Conservation (phyloP, 2,888 invertebrate genomes). For the Timandra comae region DNA sequence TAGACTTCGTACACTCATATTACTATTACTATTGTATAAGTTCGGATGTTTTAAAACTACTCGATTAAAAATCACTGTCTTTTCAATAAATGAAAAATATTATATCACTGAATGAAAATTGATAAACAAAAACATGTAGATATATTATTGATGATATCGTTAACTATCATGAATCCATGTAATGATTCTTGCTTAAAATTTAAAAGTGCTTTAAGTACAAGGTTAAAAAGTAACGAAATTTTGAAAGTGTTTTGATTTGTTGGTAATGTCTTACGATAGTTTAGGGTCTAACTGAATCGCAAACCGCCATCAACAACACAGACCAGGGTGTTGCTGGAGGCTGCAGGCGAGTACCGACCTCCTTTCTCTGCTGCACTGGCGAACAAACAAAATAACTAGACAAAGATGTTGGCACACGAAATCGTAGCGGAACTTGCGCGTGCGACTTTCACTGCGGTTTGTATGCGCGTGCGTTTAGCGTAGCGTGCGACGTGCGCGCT, state of each 20-base stretch:
- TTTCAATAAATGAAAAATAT: too few relatives aligned
- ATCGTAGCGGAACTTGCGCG: slow-evolving; percentile 62
- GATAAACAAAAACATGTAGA: too few relatives aligned
- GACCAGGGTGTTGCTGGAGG: slow-evolving; percentile 56
- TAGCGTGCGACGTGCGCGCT: slow-evolving; percentile 62
- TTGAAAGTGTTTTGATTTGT: slow-evolving; percentile 7
- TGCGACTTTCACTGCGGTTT: slow-evolving; percentile 67
- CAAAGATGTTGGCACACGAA: slow-evolving; percentile 66
- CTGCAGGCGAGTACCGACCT: slow-evolving; percentile 62
- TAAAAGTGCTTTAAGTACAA: not conserved
- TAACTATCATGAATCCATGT: too few relatives aligned
- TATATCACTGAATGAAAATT: too few relatives aligned
- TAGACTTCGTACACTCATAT: slow-evolving; percentile 37
- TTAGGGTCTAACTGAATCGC: slow-evolving; percentile 34
- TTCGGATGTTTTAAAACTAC: too few relatives aligned
- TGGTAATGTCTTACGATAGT: slow-evolving; percentile 53
- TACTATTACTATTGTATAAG: too few relatives aligned
- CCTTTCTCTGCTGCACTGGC: slow-evolving; percentile 73
- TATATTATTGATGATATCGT: too few relatives aligned
- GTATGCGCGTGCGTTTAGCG: slow-evolving; percentile 44
- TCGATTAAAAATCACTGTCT: too few relatives aligned
- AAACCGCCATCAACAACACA: slow-evolving; percentile 37
- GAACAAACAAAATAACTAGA: slow-evolving; percentile 71
- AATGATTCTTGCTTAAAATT: not conserved
- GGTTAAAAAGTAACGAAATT: slow-evolving; percentile 3